Base-by-base conservation (phyloP, 1,140 invertebrate species). In the Zaprionus tsacasi region DNA sequence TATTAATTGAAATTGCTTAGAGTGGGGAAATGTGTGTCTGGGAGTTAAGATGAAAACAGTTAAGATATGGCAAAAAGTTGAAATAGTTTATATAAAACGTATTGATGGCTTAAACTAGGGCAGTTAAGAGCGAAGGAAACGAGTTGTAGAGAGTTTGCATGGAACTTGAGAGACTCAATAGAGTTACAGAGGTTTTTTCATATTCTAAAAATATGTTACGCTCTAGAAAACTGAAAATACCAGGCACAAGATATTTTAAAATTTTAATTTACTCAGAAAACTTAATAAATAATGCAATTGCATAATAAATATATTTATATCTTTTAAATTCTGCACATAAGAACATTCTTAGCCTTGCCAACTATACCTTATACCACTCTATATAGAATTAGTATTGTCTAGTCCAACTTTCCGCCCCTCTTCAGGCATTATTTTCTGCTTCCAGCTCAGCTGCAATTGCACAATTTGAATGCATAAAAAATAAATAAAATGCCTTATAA, bases 1-100 rank as follows among this genome's bases (percentile, higher is more conserved):
- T 91, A 91, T 83, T 91, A 91, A 82, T 91, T 83, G 82, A 83
- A 91, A 87, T 75, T 56, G 66, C 60, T 65, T 64, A 33, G 30
- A 43, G 13, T 12, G 21, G 12, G 40, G 11, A 70, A 70, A 27
- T 66, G 11, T 38, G 58, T 70, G 35, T 27, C 45, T 12, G 0
- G 3, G 21, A 25, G 69, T 66, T n/a, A 52, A 3, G 15, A 40
- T 52, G n/a, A 50, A 36, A n/a, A 4, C 13, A 60, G 13, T 30
- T 33, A 11, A 33, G 27, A 43, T 27, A 45, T n/a, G 8, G 52
- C 13, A 11, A 6, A 8, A 54, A 30, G 25, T 54, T 54, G 6
- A 0, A 25, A 7, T 1, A 54, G 25, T 21, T 21, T 2, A 54
- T 54, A 30, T 13, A 12, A 52, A 52, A 52, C 48, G 21, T 52